phyloP scores from a whole-genome alignment of 2,113 vertebrate species.

The Artemisiospiza belli region DNA sequence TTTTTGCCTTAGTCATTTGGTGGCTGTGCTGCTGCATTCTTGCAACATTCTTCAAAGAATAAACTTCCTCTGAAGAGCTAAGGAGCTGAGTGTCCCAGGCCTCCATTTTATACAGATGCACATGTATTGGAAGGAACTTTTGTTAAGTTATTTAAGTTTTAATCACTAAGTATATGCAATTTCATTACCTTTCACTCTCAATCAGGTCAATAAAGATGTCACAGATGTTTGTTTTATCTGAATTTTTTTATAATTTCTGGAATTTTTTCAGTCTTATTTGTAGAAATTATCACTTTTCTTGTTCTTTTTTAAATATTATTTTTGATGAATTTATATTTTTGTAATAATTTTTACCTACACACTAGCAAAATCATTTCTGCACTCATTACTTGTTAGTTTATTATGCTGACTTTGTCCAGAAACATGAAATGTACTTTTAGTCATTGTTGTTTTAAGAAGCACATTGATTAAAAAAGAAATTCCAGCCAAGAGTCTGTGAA shows the following conservation, averaged over 20 bases:
- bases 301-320: background rate
- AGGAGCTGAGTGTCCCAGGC: background rate
- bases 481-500: background rate
- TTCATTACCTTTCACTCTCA: background rate
- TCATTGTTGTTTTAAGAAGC: background rate
- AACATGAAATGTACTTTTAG: background rate
- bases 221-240: background rate
- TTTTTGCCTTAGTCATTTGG: background rate
- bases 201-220: background rate
- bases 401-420: background rate
- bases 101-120: background rate
- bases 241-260: background rate
- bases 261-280: background rate
- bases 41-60: constrained; percentile 3
- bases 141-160: background rate
- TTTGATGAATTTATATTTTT: constrained; percentile 2
- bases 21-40: background rate
- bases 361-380: background rate
- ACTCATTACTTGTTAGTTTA: background rate
- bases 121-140: background rate
- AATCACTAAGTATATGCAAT: background rate
- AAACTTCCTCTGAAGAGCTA: background rate
- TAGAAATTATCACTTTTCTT: background rate
- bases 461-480: background rate
- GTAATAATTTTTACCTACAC: background rate